Conservation (phyloP, 2,113 vertebrate genomes). For the Malurus cyaneus region DNA sequence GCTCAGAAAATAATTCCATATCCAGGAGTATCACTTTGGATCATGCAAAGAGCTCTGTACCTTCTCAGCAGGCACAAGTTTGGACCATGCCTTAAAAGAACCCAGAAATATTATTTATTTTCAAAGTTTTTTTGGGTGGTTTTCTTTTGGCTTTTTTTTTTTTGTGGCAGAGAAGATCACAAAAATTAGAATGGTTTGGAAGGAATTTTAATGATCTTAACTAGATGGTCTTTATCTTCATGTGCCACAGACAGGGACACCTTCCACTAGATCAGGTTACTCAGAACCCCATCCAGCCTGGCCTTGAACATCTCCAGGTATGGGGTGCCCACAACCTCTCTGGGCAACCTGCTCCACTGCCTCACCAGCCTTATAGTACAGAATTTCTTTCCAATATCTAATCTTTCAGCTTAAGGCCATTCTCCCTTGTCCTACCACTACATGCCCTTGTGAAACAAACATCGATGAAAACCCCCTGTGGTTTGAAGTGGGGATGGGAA, state of each 20-base stretch:
- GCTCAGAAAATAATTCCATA: background rate
- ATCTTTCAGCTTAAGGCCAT: background rate
- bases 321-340: background rate
- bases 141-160: too few relatives aligned
- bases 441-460: background rate
- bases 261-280: background rate
- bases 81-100: background rate
- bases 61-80: background rate
- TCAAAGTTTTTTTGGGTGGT: background rate
- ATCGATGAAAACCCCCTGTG: background rate
- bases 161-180: background rate
- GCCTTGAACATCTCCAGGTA: background rate
- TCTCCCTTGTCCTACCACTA: background rate
- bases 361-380: background rate
- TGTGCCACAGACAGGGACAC: background rate
- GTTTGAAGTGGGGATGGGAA: background rate
- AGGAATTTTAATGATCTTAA: background rate
- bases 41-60: background rate
- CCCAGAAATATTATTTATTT: background rate
- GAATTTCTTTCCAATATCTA: background rate
- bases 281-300: background rate
- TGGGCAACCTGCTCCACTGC: background rate
- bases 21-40: background rate
- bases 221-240: fast-evolving
- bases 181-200: background rate